Percentiles rank a stretch among this genome's conserved stretches.
These are phyloP conservation scores for Formica aserva DNA, from an alignment of 2,888 invertebrate genomes.

Conservation along the genomic window DNA sequence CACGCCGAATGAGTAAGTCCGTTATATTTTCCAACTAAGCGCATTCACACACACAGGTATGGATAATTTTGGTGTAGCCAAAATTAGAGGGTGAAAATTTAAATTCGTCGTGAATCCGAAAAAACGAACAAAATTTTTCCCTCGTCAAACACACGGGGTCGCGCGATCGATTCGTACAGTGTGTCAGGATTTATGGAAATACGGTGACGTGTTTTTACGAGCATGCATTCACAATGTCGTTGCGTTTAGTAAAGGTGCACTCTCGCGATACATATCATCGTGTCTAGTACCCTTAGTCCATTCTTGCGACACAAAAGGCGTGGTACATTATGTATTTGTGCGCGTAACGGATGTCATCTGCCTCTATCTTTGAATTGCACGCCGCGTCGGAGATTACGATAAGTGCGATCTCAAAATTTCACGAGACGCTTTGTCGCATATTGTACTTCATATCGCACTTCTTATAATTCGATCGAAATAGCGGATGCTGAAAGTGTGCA, in stretches of 20 bases:
- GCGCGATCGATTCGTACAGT: constrained; percentile 60
- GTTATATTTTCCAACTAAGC: background rate
- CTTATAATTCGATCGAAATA: constrained; percentile 10
- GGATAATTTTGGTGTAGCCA: background rate
- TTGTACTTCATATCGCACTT: background rate
- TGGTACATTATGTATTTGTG: constrained; percentile 41
- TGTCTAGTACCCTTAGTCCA: background rate
- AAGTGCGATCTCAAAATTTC: constrained; percentile 40
- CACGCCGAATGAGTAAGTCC: constrained; percentile 89
- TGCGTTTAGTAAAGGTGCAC: constrained; percentile 13
- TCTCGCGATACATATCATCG: constrained; percentile 24
- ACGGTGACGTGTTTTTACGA: constrained; percentile 17
- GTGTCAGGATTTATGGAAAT: constrained; percentile 4
- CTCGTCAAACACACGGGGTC: constrained; percentile 60
- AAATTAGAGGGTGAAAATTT: too few relatives aligned
- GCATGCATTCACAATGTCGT: background rate
- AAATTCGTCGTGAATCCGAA: background rate
- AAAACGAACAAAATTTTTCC: constrained; percentile 35
- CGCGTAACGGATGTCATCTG: constrained; percentile 18
- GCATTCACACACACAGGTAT: background rate
- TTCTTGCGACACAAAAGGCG: constrained; percentile 30
- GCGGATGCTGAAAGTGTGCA: background rate
- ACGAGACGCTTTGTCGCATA: background rate
- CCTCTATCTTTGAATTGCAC: background rate
- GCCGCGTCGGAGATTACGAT: background rate